These are phyloP conservation scores for Coenonympha arcania DNA, from an alignment of 2,888 invertebrate genomes.

Conservation along the genomic window DNA sequence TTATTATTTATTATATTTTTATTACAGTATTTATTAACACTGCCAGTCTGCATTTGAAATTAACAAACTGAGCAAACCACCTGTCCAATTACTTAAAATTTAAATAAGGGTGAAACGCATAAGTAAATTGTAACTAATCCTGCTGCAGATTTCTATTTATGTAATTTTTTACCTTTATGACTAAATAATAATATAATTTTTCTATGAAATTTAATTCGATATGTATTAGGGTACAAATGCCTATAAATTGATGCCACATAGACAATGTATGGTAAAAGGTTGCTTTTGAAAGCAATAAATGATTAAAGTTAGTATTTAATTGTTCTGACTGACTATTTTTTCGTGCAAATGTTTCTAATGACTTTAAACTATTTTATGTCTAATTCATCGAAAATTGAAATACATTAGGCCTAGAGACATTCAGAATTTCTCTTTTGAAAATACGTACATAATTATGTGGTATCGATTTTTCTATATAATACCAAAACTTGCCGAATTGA, in stretches of 20 bases:
- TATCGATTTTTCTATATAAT: not conserved
- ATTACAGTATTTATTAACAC: constrained; percentile 33
- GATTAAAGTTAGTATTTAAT: too few relatives aligned
- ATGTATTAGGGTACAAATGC: constrained; percentile 6
- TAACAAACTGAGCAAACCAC: constrained; percentile 19
- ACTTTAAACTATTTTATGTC: too few relatives aligned
- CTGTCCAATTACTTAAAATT: constrained; percentile 20
- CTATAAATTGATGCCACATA: not conserved
- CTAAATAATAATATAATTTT: constrained; percentile 22
- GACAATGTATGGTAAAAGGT: not conserved
- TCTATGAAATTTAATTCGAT: constrained; percentile 18
- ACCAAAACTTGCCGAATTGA: constrained; percentile 28
- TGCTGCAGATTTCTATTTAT: constrained; percentile 25
- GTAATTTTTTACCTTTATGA: constrained; percentile 28
- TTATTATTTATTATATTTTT: constrained; percentile 25
- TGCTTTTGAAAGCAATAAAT: not conserved
- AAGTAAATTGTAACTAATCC: constrained; percentile 14
- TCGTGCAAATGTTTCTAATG: too few relatives aligned
- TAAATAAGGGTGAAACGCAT: constrained; percentile 8
- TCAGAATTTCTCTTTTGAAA: not conserved
- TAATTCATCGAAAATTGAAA: too few relatives aligned
- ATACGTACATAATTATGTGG: not conserved
- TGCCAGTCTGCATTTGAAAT: constrained; percentile 62
- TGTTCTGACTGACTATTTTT: too few relatives aligned
- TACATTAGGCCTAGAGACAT: not conserved